These are phyloP conservation scores for Oreochromis niloticus DNA, from an alignment of 2,113 vertebrate species.

Conservation along the genomic window DNA sequence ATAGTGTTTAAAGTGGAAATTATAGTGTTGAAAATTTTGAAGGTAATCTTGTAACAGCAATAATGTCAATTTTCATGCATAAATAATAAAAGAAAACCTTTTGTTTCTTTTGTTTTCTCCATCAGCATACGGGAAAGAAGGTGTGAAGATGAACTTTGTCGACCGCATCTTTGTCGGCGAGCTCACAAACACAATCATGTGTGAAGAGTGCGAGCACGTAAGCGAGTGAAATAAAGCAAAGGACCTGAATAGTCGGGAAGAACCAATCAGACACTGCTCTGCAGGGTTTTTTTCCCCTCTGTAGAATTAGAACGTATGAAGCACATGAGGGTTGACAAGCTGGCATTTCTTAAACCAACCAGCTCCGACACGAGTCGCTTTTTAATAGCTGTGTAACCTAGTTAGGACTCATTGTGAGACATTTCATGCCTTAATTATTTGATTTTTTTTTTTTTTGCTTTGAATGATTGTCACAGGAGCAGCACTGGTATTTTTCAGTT, in stretches of 20 bases:
- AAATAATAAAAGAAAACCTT: neutral
- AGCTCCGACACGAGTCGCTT: neutral
- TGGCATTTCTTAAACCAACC: neutral
- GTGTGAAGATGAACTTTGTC: slow-evolving; percentile 97
- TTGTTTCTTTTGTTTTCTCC: neutral
- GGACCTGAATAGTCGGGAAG: neutral
- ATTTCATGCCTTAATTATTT: neutral
- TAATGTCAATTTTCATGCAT: neutral
- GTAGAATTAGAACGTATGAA: neutral
- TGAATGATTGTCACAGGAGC: neutral
- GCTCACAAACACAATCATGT: slow-evolving; percentile 98
- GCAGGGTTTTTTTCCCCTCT: neutral
- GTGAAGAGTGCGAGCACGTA: slow-evolving; percentile 98
- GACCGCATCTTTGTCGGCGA: slow-evolving; percentile 98
- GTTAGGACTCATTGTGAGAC: neutral
- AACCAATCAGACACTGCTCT: neutral
- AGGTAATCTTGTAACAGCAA: neutral
- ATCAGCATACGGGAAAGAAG: slow-evolving; percentile 94
- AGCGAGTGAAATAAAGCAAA: slow-evolving; percentile 38
- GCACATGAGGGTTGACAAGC: neutral
- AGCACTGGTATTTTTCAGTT: neutral
- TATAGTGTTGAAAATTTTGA: neutral
- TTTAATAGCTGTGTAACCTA: neutral
- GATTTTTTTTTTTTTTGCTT: neutral
- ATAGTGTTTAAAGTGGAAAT: neutral